These are phyloP conservation scores for Prietella phreatophila DNA, from an alignment of 2,113 vertebrate genomes.

Conservation along the genomic window DNA sequence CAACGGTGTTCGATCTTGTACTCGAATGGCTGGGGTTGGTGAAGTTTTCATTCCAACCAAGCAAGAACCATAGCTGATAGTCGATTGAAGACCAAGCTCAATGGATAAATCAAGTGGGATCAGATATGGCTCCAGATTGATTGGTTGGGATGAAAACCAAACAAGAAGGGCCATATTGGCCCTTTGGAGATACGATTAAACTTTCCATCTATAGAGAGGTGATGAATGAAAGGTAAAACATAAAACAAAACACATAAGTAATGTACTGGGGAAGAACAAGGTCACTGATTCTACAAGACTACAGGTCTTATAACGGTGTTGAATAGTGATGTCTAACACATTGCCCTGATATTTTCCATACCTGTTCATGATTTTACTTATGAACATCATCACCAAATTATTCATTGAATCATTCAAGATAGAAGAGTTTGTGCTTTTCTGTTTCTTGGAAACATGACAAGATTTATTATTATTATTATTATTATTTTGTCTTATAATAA, in stretches of 20 bases:
- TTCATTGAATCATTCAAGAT: too few relatives aligned
- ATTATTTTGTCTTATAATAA: too few relatives aligned
- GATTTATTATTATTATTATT: too few relatives aligned
- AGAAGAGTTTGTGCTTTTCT: too few relatives aligned
- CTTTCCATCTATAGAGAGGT: neutral
- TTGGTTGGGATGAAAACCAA: neutral
- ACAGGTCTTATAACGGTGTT: too few relatives aligned
- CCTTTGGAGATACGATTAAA: neutral
- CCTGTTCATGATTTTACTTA: too few relatives aligned
- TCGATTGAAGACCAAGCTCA: neutral
- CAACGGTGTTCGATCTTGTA: neutral
- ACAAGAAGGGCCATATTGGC: neutral
- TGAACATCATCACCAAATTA: too few relatives aligned
- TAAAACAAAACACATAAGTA: neutral
- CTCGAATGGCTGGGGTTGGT: neutral
- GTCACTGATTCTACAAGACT: too few relatives aligned
- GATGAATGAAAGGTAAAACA: neutral
- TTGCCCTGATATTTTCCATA: too few relatives aligned
- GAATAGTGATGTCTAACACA: too few relatives aligned
- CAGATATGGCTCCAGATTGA: neutral
- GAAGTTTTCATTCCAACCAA: neutral
- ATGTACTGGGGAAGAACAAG: neutral
- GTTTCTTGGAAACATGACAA: too few relatives aligned
- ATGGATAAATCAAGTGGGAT: neutral
- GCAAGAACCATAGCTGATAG: neutral